Conservation (phyloP, 2,888 invertebrate species). For the Blera fallax region DNA sequence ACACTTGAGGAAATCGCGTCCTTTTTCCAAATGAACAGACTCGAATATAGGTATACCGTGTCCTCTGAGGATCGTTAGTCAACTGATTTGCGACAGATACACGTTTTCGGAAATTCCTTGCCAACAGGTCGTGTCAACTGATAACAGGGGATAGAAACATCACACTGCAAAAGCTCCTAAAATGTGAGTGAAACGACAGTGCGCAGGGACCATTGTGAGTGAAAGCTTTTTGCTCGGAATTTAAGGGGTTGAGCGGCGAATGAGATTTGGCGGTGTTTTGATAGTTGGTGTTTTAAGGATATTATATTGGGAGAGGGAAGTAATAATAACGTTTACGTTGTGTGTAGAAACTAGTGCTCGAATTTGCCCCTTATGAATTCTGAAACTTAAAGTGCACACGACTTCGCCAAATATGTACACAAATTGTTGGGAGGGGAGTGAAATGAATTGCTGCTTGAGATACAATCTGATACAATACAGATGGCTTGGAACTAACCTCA, state of each 20-base stretch:
- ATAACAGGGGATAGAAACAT: conserved; percentile 47
- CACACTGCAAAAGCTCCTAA: conserved; percentile 25
- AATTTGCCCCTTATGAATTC: conserved; percentile 13
- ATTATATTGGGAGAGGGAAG: not conserved
- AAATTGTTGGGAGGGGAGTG: not conserved
- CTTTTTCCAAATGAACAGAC: not conserved
- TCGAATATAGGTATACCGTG: conserved; percentile 37
- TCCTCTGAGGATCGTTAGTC: conserved; percentile 49
- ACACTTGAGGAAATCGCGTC: conserved; percentile 10
- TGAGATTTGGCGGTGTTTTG: not conserved
- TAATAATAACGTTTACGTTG: conserved; percentile 12
- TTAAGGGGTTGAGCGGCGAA: not conserved
- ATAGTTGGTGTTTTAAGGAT: not conserved
- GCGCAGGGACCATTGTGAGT: conserved; percentile 49
- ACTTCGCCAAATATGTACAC: not conserved
- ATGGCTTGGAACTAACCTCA: not conserved
- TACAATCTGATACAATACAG: not conserved
- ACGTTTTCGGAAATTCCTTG: conserved; percentile 48
- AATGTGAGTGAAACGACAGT: conserved; percentile 27
- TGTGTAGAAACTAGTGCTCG: not conserved
- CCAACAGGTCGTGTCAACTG: conserved; percentile 67
- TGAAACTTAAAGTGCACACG: not conserved
- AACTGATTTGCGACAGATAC: conserved; percentile 52
- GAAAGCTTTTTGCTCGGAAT: conserved; percentile 28
- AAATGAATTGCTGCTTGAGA: not conserved